Conservation (phyloP, 2,888 invertebrate species). For the Lypha dubia region DNA sequence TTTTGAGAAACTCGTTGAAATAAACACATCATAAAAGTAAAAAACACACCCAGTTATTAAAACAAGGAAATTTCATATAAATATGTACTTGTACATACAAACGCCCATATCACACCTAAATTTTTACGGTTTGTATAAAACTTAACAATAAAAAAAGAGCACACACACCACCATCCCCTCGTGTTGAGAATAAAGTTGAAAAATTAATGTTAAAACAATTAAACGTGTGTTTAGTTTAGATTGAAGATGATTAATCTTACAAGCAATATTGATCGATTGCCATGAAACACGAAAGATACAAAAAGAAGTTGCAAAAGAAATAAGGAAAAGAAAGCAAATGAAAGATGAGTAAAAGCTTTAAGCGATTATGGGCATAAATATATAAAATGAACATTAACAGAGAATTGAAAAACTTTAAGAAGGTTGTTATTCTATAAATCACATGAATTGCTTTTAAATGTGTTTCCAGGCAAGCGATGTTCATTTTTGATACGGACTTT, state of each 20-base stretch:
- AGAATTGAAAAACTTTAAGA: not conserved
- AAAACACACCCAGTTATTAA: too few species aligned
- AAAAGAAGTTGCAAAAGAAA: not conserved
- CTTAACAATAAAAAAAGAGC: too few species aligned
- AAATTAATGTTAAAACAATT: slow-evolving; percentile 46
- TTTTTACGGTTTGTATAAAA: too few species aligned
- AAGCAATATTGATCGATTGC: slow-evolving; percentile 14
- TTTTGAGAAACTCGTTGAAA: too few species aligned
- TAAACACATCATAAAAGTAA: too few species aligned
- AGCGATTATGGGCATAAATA: not conserved
- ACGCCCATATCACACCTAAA: too few species aligned
- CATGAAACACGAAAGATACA: not conserved
- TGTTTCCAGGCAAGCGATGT: not conserved
- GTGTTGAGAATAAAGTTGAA: not conserved
- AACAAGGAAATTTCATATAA: too few species aligned
- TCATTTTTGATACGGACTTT: not conserved
- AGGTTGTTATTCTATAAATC: not conserved
- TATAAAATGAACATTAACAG: not conserved
- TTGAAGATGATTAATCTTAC: slow-evolving; percentile 65
- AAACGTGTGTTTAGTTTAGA: slow-evolving; percentile 61
- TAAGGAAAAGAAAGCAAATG: not conserved
- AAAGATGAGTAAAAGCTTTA: not conserved
- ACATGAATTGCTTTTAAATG: not conserved
- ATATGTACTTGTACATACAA: too few species aligned
- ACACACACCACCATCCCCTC: too few species aligned